Percentiles rank a stretch among this genome's conserved stretches.
Evolutionary conservation across 2,113 vertebrate genomes (phyloP).

Genomic region (Bujurquina vittata): DNA sequence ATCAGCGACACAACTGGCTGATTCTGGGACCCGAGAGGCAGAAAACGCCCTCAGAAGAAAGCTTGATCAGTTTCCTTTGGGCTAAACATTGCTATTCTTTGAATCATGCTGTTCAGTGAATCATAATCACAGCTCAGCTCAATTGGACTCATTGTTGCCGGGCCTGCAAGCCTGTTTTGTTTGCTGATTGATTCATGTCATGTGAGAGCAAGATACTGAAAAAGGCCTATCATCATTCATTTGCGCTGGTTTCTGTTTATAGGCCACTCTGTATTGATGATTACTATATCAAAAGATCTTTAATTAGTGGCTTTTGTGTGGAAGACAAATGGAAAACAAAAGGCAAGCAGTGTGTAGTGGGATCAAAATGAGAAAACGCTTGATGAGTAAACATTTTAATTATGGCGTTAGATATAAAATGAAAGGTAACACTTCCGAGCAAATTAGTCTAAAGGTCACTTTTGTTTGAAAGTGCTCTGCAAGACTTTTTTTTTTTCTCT

Average conservation of each 20-base stretch:
- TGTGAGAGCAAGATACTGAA: constrained; percentile 54
- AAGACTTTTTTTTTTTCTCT: background rate
- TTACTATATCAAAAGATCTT: constrained; percentile 71
- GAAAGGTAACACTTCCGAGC: constrained; percentile 61
- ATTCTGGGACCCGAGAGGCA: constrained; percentile 49
- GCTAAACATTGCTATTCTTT: constrained; percentile 27
- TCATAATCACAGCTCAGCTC: constrained; percentile 65
- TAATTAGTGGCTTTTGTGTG: constrained; percentile 76
- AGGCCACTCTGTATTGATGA: constrained; percentile 62
- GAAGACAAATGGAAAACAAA: constrained; percentile 67
- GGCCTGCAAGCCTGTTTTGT: constrained; percentile 38
- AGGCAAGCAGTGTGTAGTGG: background rate
- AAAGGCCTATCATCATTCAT: constrained; percentile 66
- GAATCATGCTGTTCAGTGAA: constrained; percentile 39
- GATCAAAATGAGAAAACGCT: constrained; percentile 50
- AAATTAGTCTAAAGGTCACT: constrained; percentile 71
- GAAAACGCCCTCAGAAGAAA: constrained; percentile 34
- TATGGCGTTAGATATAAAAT: constrained; percentile 65
- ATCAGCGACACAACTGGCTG: constrained; percentile 62
- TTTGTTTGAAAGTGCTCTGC: constrained; percentile 53
- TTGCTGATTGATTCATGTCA: constrained; percentile 69
- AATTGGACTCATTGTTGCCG: constrained; percentile 54
- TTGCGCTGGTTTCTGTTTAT: constrained; percentile 56
- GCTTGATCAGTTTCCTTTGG: constrained; percentile 48
- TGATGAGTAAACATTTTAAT: constrained; percentile 74